Conservation (phyloP, 2,888 invertebrate genomes). For the Cancer borealis region DNA sequence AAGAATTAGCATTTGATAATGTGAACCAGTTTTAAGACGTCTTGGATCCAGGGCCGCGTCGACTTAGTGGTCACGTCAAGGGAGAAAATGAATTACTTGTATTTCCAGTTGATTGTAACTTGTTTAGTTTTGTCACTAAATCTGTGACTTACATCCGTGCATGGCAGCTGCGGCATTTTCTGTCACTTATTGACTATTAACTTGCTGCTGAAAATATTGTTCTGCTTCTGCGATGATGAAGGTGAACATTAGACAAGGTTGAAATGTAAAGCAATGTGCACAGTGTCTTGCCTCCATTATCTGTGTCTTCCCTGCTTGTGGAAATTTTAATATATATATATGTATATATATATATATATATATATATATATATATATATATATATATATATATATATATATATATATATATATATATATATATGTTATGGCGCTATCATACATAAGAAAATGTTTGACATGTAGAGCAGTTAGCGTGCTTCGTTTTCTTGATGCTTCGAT, state of each 20-base stretch:
- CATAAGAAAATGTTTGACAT: neutral
- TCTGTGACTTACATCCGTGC: neutral
- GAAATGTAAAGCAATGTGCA: neutral
- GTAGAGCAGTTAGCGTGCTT: neutral
- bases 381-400: conserved; percentile 62
- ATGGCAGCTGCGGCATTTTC: neutral
- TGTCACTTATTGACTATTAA: neutral
- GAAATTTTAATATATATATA: neutral
- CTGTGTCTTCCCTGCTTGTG: neutral
- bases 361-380: conserved; percentile 58
- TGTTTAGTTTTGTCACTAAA: neutral
- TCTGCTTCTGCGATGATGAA: neutral
- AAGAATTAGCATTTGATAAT: neutral
- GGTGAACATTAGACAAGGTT: neutral
- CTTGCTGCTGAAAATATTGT: neutral
- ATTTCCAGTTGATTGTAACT: neutral
- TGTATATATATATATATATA: neutral
- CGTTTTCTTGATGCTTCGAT: conserved; percentile 6
- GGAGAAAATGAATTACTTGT: neutral
- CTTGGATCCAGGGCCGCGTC: neutral
- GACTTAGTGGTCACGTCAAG: neutral
- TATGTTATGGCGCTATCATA: neutral
- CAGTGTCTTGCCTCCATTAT: neutral
- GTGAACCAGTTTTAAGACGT: neutral
- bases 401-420: conserved; percentile 63